Base-by-base conservation (phyloP, 2,888 invertebrate genomes). In the Cynaeus angustus region DNA sequence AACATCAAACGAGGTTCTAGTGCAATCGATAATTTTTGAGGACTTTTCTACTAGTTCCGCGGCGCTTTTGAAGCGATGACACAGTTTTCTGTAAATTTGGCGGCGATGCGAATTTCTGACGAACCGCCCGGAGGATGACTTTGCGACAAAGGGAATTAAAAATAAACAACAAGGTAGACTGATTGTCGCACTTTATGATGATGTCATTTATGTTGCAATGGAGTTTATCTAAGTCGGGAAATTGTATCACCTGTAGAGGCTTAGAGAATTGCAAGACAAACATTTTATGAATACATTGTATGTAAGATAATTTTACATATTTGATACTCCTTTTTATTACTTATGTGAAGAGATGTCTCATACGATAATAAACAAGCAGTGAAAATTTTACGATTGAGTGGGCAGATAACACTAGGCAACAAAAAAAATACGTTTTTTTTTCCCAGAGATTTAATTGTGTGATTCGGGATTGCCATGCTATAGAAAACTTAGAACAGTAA, bases 1-100 rank as follows among this genome's bases (percentile, higher is more conserved):
- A 21, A 50, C 53, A 65, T 65, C 55, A 65, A 65, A 37, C 13
- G 46, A 6, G 14, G 37, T 50, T 41, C 41, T 56, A 56, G 26
- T 38, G 45, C 7, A 26, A 58, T 45, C 58, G 58, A 53, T 53
- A 53, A 53, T 33, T 58, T 43, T 58, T 45, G 26, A 58, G 43
- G 26, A 45, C 41, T 58, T 58, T 58, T 43, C 58, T 58, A 58
- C 45, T 45, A 53, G 12, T 33, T 21, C 12, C 12, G 41, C 58
- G 58, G 58, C 45, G 13, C 43, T 26, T 58, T 58, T 58, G 58
- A 58, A 26, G 58, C 16, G 12, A 21, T 45, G 58, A 45, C 58
- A 45, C 43, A 38, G 7, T 58, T 58, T 45, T 58, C 28, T 58
- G 12, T 26, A 41, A 58, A 30, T 45, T 14, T 45, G 58, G 21